Base-by-base conservation (phyloP, 2,888 invertebrate species). In the Drosophila pegasa region DNA sequence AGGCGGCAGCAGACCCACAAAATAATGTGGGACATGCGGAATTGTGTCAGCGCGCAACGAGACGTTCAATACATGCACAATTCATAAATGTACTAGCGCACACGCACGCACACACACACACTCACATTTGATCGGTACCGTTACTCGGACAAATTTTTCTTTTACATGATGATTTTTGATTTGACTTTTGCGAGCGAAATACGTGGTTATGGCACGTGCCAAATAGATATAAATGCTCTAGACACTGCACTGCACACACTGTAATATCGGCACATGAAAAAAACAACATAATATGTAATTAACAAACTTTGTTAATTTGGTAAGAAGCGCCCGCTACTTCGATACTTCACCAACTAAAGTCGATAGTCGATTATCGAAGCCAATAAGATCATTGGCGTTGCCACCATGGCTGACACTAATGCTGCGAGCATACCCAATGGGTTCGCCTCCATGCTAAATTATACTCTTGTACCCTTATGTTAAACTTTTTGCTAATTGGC, bases 21-120 rank as follows among this genome's bases (percentile, higher is more conserved):
- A 62, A 48, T 47, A 66, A 78, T 78, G 74, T 69, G 58, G 70
- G 67, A 62, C 84, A 86, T 70, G 57, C 56, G 68, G 67, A 86
- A 80, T 65, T 62, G 75, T 86, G 74, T 79, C 63, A 75, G 52
- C 80, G 59, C n/a, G 31, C 59, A 61, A 25, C 52, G 50, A 51
- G 64, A 69, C 56, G 60, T 70, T 57, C 70, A n/a, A 59, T 48
- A 43, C 22, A 37, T 70, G 52, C 71, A 62, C n/a, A n/a, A 16
- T 55, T 52, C 52, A 52, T 38, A 38, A 40, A 31, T 22, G 25
- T 31, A 38, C 38, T 43, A 27, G 25, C 22, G 35, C 10, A 38
- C 14, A 7, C 45, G 9, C 2, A 45, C 8, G 10, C 10, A 10
- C 10, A 3, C 9, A 25, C 9, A 35, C n/a, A 18, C 8, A n/a